Evolutionary conservation across 2,797 vertebrate species (phyloP), one percentile per base, ranked within the genome.

Genomic region (Myotis daubentonii): DNA sequence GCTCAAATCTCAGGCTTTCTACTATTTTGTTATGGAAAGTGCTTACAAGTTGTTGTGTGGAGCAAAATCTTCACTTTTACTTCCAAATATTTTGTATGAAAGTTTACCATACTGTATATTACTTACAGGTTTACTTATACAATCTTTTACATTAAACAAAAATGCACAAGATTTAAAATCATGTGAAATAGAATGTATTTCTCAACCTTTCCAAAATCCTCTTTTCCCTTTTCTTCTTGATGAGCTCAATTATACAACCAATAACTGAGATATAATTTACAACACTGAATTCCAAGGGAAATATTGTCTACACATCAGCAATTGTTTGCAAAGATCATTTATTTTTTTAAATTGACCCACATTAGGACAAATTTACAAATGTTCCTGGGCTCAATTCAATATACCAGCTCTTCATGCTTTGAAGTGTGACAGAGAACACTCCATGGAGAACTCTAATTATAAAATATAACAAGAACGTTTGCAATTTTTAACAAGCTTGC

Each of bases 401-500:
- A 72, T 2, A 28, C 0, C 28, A 92, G 82, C 8, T 92, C 66
- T 86, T 76, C 86, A 41, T 62, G 8, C 9, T 91, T 53, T 94
- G 4, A 90, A 97, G 76, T 2, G 49, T 3, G 92, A 89, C 1
- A 96, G 72, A 68, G 55, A 89, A 74, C 23, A 93, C 15, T 96
- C 44, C 85, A 97, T 94, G 72, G 4, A 93, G 55, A 88, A 53
- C 7, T 57, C 90, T 57, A 47, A 70, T 95, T 97, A 91, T 66
- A 95, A 97, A 87, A 90, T 22, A 80, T 6, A 91, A 53, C 4
- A 83, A 88, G 17, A 66, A 36, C 41, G 1, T 90, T 60, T 78
- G 81, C 9, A 86, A 97, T 95, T 95, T 95, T 85, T 91, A 96
- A 92, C 51, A 72, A 96, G 65, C 0, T 97, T 68, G 49, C 33